Conservation (phyloP, 2,888 invertebrate genomes). For the Aspidapion aeneum region DNA sequence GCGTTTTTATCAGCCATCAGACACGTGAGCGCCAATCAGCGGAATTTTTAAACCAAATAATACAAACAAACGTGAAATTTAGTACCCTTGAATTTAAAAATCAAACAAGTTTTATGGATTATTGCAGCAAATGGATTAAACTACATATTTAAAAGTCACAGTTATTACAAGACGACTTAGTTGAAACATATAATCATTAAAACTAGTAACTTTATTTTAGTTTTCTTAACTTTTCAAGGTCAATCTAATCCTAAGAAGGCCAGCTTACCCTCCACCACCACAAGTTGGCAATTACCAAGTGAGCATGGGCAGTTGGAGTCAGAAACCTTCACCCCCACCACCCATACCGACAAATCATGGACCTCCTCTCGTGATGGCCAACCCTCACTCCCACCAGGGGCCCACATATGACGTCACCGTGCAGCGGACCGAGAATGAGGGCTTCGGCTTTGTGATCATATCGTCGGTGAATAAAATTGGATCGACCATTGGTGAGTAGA, state of each 20-base stretch:
- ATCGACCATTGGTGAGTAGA: slow-evolving; percentile 74
- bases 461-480: slow-evolving; percentile 89
- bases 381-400: slow-evolving; percentile 47
- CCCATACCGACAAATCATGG: slow-evolving; percentile 18
- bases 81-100: too few species aligned
- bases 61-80: too few species aligned
- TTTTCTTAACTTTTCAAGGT: too few species aligned
- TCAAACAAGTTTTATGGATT: too few species aligned
- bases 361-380: slow-evolving; percentile 27
- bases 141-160: too few species aligned
- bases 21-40: too few species aligned
- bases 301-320: slow-evolving; percentile 34
- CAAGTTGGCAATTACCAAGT: slow-evolving; percentile 35
- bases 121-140: too few species aligned
- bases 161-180: too few species aligned
- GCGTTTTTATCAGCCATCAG: too few species aligned
- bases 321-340: slow-evolving; percentile 29
- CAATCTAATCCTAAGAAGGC: slow-evolving; percentile 66
- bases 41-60: too few species aligned
- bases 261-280: slow-evolving; percentile 35
- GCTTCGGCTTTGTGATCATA: slow-evolving; percentile 98
- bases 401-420: slow-evolving; percentile 89
- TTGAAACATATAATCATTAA: too few species aligned
- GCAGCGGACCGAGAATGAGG: slow-evolving; percentile 87
- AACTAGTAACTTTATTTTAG: too few species aligned